These are phyloP conservation scores for Calliphora vomitoria DNA, from an alignment of 2,888 invertebrate genomes.

Conservation along the genomic window DNA sequence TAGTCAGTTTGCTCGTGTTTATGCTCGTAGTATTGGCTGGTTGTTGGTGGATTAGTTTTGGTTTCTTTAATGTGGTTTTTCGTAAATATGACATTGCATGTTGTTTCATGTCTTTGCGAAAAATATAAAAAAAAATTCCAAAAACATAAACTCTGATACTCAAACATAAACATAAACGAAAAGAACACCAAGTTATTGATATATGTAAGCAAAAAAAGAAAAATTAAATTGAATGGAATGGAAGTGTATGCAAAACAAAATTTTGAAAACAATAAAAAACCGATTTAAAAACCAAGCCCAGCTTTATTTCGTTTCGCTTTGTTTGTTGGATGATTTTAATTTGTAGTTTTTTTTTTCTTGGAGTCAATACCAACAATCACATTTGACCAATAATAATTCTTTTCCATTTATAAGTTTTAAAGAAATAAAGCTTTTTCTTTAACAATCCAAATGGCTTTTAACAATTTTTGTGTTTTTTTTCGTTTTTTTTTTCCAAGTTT, in stretches of 20 bases:
- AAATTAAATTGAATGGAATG: background rate
- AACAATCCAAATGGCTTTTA: slow-evolving; percentile 48
- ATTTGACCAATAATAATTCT: slow-evolving; percentile 49
- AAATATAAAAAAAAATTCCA: background rate
- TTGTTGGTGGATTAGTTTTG: slow-evolving; percentile 3
- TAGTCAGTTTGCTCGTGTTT: slow-evolving; percentile 18
- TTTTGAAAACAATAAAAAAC: slow-evolving; percentile 43
- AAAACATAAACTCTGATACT: slow-evolving; percentile 26
- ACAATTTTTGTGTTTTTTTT: background rate
- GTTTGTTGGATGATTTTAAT: slow-evolving; percentile 58
- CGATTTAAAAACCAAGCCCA: slow-evolving; percentile 66
- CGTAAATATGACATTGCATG: slow-evolving; percentile 62
- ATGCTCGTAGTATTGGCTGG: background rate
- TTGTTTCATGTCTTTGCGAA: slow-evolving; percentile 40
- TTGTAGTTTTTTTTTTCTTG: slow-evolving; percentile 3
- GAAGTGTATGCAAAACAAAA: slow-evolving; percentile 38
- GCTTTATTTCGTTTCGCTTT: slow-evolving; percentile 17
- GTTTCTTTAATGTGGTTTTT: slow-evolving; percentile 53
- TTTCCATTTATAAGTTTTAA: slow-evolving; percentile 19
- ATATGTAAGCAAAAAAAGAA: background rate
- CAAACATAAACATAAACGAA: slow-evolving; percentile 2
- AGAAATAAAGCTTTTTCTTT: slow-evolving; percentile 37
- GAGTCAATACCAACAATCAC: slow-evolving; percentile 23
- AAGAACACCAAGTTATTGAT: slow-evolving; percentile 34
- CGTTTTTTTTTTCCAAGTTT: background rate